These are phyloP conservation scores for Lanistes nyassanus DNA, from an alignment of 1,140 invertebrate genomes.

Conservation along the genomic window DNA sequence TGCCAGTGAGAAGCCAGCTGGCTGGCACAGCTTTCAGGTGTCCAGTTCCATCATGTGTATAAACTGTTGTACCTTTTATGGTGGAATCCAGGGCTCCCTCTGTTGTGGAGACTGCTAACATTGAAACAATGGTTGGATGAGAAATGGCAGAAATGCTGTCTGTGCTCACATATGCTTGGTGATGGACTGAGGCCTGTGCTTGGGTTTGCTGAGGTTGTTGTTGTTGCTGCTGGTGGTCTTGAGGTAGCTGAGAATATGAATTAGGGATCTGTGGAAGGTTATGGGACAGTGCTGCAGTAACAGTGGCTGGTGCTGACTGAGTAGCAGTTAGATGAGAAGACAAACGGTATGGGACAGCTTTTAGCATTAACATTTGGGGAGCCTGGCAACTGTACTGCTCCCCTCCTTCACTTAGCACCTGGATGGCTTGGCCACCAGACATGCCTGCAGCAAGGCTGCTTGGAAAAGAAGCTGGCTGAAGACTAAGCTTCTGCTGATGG, in stretches of 20 bases:
- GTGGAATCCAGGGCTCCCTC: neutral
- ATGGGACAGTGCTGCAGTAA: slow-evolving; percentile 17
- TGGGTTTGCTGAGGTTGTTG: slow-evolving; percentile 8
- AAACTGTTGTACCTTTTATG: neutral
- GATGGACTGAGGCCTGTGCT: neutral
- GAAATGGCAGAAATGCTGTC: neutral
- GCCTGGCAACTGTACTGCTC: slow-evolving; percentile 9
- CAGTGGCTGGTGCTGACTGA: slow-evolving; percentile 21
- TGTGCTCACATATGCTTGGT: slow-evolving; percentile 11
- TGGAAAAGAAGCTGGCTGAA: slow-evolving; percentile 30
- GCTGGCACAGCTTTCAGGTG: slow-evolving; percentile 9
- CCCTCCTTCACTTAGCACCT: slow-evolving; percentile 27
- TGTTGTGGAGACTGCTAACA: neutral
- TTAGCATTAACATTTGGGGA: slow-evolving; percentile 24
- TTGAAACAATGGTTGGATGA: slow-evolving; percentile 13
- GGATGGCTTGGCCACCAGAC: slow-evolving; percentile 22
- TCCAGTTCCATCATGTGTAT: neutral
- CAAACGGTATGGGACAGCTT: slow-evolving; percentile 19
- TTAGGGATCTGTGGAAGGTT: slow-evolving; percentile 7
- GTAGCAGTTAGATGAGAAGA: neutral
- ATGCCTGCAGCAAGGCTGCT: slow-evolving; percentile 18
- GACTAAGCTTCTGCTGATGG: slow-evolving; percentile 22
- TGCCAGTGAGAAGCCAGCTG: slow-evolving; percentile 9
- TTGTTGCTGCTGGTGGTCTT: slow-evolving; percentile 19
- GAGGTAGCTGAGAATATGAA: slow-evolving; percentile 31